Evolutionary conservation across 1,140 invertebrate genomes (phyloP).

Genomic region (Tachypleus tridentatus): DNA sequence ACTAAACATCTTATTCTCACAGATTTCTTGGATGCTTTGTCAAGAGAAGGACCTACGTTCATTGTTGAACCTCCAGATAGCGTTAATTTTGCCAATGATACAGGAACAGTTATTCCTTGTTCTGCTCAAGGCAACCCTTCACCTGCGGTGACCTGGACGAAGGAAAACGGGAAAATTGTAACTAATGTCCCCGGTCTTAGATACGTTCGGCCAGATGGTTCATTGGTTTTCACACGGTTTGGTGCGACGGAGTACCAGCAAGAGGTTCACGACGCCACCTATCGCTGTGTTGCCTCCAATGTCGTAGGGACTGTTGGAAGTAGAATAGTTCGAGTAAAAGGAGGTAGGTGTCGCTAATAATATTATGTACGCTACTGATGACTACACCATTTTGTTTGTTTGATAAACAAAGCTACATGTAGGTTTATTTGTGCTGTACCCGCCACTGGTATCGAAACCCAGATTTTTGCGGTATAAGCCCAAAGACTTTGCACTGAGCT

Average conservation of each 20-base stretch:
- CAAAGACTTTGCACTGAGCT: too few relatives aligned
- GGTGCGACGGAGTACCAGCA: conserved; percentile 35
- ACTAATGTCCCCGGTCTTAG: conserved; percentile 54
- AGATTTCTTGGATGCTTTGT: too few relatives aligned
- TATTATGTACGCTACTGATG: too few relatives aligned
- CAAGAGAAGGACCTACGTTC: conserved; percentile 61
- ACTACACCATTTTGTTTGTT: too few relatives aligned
- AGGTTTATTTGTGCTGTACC: too few relatives aligned
- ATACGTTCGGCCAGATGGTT: conserved; percentile 42
- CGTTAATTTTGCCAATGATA: conserved; percentile 87
- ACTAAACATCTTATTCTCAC: too few relatives aligned
- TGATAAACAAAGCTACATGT: too few relatives aligned
- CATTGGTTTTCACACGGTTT: conserved; percentile 33
- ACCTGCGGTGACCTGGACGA: conserved; percentile 70
- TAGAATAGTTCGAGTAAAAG: conserved; percentile 62
- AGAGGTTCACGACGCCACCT: conserved; percentile 38
- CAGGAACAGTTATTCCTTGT: conserved; percentile 82
- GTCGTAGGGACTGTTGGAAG: conserved; percentile 61
- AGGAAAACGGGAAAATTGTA: conserved; percentile 45
- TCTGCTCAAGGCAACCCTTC: conserved; percentile 77
- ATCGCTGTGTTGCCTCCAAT: conserved; percentile 57
- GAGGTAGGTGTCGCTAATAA: conserved; percentile 46
- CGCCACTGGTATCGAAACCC: too few relatives aligned
- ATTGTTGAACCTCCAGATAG: conserved; percentile 79
- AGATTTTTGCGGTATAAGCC: too few relatives aligned